Evolutionary conservation across 2,888 invertebrate species (phyloP), one percentile per base, ranked within the genome.

Genomic region (Itoplectis maculator): DNA sequence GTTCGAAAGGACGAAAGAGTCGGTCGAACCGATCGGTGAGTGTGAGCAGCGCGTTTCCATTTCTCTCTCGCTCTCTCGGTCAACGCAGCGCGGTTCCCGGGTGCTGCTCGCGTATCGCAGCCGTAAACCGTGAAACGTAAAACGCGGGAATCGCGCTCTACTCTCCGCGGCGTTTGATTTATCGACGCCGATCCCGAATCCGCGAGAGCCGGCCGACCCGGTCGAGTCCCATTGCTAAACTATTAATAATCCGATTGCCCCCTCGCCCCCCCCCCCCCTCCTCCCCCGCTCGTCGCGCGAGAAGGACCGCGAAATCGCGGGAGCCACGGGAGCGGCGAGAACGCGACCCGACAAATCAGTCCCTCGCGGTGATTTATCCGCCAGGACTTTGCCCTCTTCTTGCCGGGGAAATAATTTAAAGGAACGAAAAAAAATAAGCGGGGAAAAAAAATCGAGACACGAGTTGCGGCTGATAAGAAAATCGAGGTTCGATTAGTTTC

Each of bases 181-280:
- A 86, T 86, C 76, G 79, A 77, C 68, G 40, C 47, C 35, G 70
- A 47, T 56, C 54, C 7, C 73, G 54, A 70, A 47, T 11, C 35
- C 68, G 29, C 29, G 29, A 2, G 29, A 29, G 29, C 29, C 54
- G 73, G 49, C 59, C 72, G 66, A n/a, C n/a, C 72, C 65, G 54
- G 75, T 68, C 42, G 72, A 72, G 45, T 66, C 68, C 77, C 84
- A 85, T 85, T 81, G 82, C 66, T 69, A 78, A 81, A 81, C 83
- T 86, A 81, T 86, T 84, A 85, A 84, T 86, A 86, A 86, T 79
- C 81, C 49, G 82, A 86, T 86, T 86, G 81, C 74, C 40, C 69
- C n/a, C n/a, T n/a, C n/a, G n/a, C n/a, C n/a, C n/a, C n/a, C n/a
- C n/a, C n/a, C n/a, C n/a, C n/a, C n/a, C n/a, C n/a, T n/a, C n/a